These are phyloP conservation scores for Trematomus bernacchii DNA, from an alignment of 2,797 vertebrate genomes.

Conservation along the genomic window DNA sequence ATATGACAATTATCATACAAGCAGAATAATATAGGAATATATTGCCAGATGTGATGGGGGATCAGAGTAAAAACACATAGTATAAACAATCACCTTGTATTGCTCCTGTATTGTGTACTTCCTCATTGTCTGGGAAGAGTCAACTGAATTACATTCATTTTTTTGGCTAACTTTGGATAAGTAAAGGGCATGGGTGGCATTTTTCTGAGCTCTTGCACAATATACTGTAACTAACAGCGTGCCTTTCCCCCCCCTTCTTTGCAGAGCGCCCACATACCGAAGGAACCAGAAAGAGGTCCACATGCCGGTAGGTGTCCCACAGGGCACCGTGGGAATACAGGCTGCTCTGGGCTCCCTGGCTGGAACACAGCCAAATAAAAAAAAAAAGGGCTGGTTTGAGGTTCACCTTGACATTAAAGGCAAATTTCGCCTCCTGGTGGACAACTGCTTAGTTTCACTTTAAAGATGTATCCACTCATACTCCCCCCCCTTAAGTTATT, in stretches of 20 bases:
- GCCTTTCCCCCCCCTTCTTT: constrained; percentile 48
- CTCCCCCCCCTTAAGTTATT: constrained; percentile 3
- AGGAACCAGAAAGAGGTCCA: constrained; percentile 88
- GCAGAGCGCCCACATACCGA: constrained; percentile 93
- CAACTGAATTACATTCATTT: constrained; percentile 49
- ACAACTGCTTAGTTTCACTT: constrained; percentile 8
- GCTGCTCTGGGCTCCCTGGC: constrained; percentile 47
- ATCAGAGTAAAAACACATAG: neutral
- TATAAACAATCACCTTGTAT: neutral
- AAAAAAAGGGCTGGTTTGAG: constrained; percentile 44
- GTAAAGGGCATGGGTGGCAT: constrained; percentile 26
- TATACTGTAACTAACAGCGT: constrained; percentile 50
- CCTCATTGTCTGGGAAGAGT: constrained; percentile 10
- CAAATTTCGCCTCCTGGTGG: constrained; percentile 78
- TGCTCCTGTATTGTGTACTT: neutral
- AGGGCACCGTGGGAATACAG: constrained; percentile 75
- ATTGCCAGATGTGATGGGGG: neutral
- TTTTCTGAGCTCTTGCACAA: constrained; percentile 48
- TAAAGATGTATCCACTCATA: neutral
- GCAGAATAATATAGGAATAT: neutral
- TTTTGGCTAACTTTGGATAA: constrained; percentile 59
- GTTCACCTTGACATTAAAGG: constrained; percentile 66
- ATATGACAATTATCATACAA: neutral
- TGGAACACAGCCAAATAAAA: constrained; percentile 65
- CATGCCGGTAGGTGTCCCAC: constrained; percentile 90